Evolutionary conservation across 2,888 invertebrate genomes (phyloP).

Genomic region (Rhagium mordax): DNA sequence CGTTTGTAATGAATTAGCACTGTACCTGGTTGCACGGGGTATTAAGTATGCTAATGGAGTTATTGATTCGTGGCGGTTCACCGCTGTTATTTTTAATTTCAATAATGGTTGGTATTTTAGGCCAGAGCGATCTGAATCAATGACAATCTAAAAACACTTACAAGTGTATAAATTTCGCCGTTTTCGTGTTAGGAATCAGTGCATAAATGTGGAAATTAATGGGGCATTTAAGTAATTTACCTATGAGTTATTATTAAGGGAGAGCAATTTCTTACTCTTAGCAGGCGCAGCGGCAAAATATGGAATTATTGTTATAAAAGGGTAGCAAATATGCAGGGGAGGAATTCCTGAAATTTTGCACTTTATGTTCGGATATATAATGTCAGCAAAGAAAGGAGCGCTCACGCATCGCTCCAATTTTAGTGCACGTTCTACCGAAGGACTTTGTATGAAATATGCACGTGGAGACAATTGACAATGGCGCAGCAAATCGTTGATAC

Average conservation of each 20-base stretch:
- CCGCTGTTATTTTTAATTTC: background rate
- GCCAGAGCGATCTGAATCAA: background rate
- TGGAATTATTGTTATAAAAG: constrained; percentile 54
- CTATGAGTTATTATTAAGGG: constrained; percentile 64
- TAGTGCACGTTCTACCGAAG: background rate
- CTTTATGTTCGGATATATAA: constrained; percentile 25
- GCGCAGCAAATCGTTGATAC: no score
- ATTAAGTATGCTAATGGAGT: background rate
- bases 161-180: background rate
- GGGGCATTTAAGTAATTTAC: constrained; percentile 67
- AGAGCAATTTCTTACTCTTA: constrained; percentile 56
- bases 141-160: background rate
- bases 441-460: background rate
- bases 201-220: constrained; percentile 66
- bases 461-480: background rate
- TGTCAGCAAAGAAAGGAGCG: constrained; percentile 1
- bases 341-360: constrained; percentile 51
- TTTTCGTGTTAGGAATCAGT: constrained; percentile 46
- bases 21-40: no score
- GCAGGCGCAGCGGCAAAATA: constrained; percentile 45
- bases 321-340: constrained; percentile 41
- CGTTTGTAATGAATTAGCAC: no score
- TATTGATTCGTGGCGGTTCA: background rate
- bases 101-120: background rate
- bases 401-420: background rate